Percentiles rank a stretch among this genome's conserved stretches.
Conservation (phyloP, 92 coral and sea anemone genomes). For the Paragorgia papillata region DNA sequence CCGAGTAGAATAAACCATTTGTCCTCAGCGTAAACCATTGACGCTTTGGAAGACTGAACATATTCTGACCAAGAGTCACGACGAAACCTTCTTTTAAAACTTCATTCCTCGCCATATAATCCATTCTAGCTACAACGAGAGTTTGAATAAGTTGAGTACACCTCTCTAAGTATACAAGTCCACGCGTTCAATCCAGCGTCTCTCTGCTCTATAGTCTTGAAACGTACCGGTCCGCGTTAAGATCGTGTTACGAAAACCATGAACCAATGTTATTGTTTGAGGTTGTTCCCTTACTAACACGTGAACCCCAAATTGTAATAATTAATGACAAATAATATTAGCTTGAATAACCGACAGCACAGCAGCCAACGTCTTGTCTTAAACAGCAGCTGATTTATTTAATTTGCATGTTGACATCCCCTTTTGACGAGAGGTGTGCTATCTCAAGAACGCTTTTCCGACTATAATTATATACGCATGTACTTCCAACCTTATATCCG, state of each 20-base stretch:
- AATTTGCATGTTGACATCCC: too few relatives aligned
- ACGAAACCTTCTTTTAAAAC: slow-evolving; percentile 22
- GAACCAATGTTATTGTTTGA: background rate
- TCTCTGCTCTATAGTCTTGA: too few relatives aligned
- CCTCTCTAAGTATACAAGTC: too few relatives aligned
- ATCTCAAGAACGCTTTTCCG: too few relatives aligned
- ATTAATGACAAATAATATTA: background rate
- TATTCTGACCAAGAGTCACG: slow-evolving; percentile 32
- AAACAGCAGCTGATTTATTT: background rate
- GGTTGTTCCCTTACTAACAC: slow-evolving; percentile 1
- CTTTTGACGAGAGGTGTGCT: too few relatives aligned
- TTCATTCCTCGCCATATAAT: background rate
- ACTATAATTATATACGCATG: too few relatives aligned
- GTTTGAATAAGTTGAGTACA: too few relatives aligned
- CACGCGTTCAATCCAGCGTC: too few relatives aligned
- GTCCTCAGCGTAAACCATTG: slow-evolving; percentile 28
- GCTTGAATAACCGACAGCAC: background rate
- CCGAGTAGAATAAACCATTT: slow-evolving; percentile 26
- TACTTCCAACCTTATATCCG: too few relatives aligned
- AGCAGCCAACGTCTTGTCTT: background rate
- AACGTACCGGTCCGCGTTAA: too few relatives aligned
- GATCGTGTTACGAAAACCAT: background rate
- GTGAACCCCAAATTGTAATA: background rate
- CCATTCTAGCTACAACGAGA: background rate
- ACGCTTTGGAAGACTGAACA: slow-evolving; percentile 36